These are phyloP conservation scores for Leptura quadrifasciata DNA, from an alignment of 2,888 invertebrate species.

Conservation along the genomic window DNA sequence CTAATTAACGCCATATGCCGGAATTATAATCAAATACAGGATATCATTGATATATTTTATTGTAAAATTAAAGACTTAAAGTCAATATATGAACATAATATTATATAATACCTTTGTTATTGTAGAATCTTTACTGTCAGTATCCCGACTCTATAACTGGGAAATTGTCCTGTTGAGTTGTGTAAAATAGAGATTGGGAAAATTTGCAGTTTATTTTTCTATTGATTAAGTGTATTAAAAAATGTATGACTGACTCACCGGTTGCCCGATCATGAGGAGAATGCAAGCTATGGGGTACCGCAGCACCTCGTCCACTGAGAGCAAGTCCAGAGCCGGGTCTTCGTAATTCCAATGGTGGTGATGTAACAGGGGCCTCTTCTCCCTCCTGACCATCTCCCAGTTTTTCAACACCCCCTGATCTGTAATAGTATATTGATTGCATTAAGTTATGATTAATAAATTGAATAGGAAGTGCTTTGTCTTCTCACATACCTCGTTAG, in stretches of 20 bases:
- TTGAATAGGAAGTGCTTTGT: neutral
- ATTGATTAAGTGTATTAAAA: neutral
- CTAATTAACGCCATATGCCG: no score
- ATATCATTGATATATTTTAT: no score
- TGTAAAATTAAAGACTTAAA: no score
- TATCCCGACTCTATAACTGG: no score
- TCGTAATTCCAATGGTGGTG: conserved; percentile 84
- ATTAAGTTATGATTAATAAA: conserved; percentile 25
- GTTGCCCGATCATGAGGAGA: conserved; percentile 83
- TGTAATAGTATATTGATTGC: conserved; percentile 35
- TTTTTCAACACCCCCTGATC: conserved; percentile 70
- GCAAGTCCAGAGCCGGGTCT: conserved; percentile 75
- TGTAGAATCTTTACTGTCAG: no score
- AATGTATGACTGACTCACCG: conserved; percentile 69
- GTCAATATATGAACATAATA: no score
- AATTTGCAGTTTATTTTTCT: neutral
- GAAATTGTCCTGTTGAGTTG: no score
- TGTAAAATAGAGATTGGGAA: no score
- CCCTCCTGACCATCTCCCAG: conserved; percentile 72
- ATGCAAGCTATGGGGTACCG: conserved; percentile 82
- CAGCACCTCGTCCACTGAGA: conserved; percentile 75
- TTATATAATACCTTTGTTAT: no score
- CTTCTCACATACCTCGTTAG: conserved; percentile 66
- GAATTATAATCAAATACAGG: no score
- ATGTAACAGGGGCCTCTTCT: conserved; percentile 73